Evolutionary conservation across 2,797 vertebrate species (phyloP).

Genomic region (Miichthys miiuy): DNA sequence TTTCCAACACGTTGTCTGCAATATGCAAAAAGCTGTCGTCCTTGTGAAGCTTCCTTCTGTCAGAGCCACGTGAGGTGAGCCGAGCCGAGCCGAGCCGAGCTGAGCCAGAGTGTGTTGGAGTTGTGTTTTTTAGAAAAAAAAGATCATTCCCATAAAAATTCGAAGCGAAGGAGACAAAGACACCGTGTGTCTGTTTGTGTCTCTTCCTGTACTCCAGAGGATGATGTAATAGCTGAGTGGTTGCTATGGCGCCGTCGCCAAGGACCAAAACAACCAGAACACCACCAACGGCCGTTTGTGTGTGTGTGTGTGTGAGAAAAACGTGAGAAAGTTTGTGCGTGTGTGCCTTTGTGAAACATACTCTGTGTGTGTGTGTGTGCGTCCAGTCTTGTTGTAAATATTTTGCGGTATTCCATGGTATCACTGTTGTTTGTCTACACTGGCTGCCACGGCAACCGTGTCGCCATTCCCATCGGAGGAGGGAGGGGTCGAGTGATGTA

Average conservation of each 20-base stretch:
- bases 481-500: constrained; percentile 80
- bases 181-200: constrained; percentile 29
- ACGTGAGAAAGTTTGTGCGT: constrained; percentile 31
- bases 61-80: background rate
- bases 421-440: constrained; percentile 93
- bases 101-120: background rate
- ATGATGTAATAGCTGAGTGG: constrained; percentile 64
- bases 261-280: constrained; percentile 70
- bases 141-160: constrained; percentile 2
- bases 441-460: constrained; percentile 87
- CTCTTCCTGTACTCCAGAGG: constrained; percentile 41
- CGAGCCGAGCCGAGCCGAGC: background rate
- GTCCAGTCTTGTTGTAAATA: constrained; percentile 84
- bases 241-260: constrained; percentile 61
- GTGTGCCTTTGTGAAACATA: background rate
- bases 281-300: constrained; percentile 1
- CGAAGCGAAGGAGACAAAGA: constrained; percentile 25
- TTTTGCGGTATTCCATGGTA: constrained; percentile 92
- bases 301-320: constrained; percentile 20
- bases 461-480: constrained; percentile 80
- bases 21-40: constrained; percentile 45
- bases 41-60: constrained; percentile 39
- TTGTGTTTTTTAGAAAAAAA: background rate
- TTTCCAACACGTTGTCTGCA: constrained; percentile 30
- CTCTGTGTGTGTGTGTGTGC: background rate